Percentiles rank a stretch among this genome's conserved stretches.
phyloP scores from a whole-genome alignment of 2,888 invertebrate genomes.

The Chelonus formosanus region DNA sequence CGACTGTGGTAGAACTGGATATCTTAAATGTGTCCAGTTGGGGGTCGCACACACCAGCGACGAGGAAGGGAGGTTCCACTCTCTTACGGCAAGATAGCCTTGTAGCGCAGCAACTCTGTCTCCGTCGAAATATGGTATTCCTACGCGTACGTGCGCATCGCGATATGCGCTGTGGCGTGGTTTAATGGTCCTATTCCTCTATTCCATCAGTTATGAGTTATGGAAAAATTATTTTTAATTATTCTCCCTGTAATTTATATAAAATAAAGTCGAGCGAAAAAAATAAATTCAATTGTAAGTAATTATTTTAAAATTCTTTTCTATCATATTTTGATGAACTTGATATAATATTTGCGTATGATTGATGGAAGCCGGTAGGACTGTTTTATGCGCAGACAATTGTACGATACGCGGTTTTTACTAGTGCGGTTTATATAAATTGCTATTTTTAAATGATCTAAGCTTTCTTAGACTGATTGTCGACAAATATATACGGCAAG shows the following conservation, averaged over 20 bases:
- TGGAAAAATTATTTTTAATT: too few relatives aligned
- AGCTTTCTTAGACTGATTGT: constrained; percentile 4
- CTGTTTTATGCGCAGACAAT: constrained; percentile 38
- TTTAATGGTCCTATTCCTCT: constrained; percentile 6
- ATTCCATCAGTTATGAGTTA: neutral
- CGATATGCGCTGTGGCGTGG: neutral
- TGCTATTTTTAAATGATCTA: constrained; percentile 43
- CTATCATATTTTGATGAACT: neutral
- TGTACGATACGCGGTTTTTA: constrained; percentile 35
- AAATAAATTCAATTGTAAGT: too few relatives aligned
- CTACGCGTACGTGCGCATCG: constrained; percentile 49
- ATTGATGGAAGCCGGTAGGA: constrained; percentile 36
- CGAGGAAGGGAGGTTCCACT: constrained; percentile 56
- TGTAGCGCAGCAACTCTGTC: constrained; percentile 34
- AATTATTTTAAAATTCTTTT: too few relatives aligned
- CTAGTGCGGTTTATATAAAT: constrained; percentile 41
- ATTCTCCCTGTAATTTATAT: too few relatives aligned
- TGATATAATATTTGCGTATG: neutral
- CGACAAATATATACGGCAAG: constrained; percentile 17
- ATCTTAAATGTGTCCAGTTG: constrained; percentile 49
- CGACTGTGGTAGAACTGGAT: constrained; percentile 59
- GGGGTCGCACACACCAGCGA: constrained; percentile 54
- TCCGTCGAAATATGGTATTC: constrained; percentile 41
- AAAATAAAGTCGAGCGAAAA: too few relatives aligned
- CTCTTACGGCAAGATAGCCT: constrained; percentile 40